Conservation (phyloP, 2,888 invertebrate genomes). For the Lomographa bimaculata region DNA sequence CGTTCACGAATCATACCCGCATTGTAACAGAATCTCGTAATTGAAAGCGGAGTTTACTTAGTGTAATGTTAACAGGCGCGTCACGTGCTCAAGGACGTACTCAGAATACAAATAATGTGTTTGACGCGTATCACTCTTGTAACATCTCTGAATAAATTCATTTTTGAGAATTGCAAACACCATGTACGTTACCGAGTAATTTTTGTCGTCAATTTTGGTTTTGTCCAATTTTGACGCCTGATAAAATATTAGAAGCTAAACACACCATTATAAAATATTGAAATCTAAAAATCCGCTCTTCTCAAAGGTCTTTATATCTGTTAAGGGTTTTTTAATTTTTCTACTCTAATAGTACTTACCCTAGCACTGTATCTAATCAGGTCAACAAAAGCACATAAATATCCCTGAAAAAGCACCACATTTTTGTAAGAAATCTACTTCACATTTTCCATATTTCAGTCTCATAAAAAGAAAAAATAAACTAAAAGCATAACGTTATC, state of each 20-base stretch:
- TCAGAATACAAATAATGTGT: slow-evolving; percentile 67
- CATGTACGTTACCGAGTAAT: not conserved
- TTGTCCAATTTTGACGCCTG: too few relatives aligned
- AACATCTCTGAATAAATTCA: slow-evolving; percentile 32
- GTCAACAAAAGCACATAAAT: too few relatives aligned
- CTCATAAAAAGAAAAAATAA: slow-evolving; percentile 14
- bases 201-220: not conserved
- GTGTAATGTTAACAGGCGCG: slow-evolving; percentile 60
- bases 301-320: too few relatives aligned
- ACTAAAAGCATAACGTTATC: slow-evolving; percentile 25
- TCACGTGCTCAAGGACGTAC: slow-evolving; percentile 66
- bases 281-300: too few relatives aligned
- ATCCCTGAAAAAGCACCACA: too few relatives aligned
- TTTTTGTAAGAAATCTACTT: too few relatives aligned
- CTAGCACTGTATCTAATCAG: too few relatives aligned
- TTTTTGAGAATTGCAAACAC: slow-evolving; percentile 13
- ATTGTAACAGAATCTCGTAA: slow-evolving; percentile 56
- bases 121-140: slow-evolving; percentile 58
- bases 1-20: slow-evolving; percentile 46
- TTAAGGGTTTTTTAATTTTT: too few relatives aligned
- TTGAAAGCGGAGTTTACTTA: slow-evolving; percentile 72
- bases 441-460: slow-evolving; percentile 1
- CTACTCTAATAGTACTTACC: too few relatives aligned
- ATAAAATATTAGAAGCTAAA: too few relatives aligned
- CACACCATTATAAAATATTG: too few relatives aligned